Base-by-base conservation (phyloP, 2,888 invertebrate species). In the Eupithecia inturbata region DNA sequence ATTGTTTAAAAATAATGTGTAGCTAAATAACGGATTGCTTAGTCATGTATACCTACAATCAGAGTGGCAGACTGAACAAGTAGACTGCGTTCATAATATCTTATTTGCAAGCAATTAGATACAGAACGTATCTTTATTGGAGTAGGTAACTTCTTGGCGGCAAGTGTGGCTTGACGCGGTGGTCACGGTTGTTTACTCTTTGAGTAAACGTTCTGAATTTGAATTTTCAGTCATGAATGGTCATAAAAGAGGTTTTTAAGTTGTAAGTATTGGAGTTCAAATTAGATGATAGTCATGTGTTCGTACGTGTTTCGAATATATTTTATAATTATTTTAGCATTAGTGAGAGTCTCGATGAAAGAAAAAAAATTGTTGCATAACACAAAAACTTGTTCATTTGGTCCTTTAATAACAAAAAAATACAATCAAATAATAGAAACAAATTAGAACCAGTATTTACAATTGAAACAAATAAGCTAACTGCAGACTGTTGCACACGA, bases 121-220 rank as follows among this genome's bases (percentile, higher is more conserved):
- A 75, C 73, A 76, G 60, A 75, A 70, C 69, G 39, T 67, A 71
- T 76, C 57, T 68, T 71, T 64, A 71, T 68, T 74, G 60, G 71
- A 68, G 70, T 62, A 70, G 57, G 66, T 64, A 71, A 45, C 66
- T 28, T 73, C 67, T 75, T 70, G 36, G 41, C 60, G 62, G 64
- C 63, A 76, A 79, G 69, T 76, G 78, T 81, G 75, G 72, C 80
- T 77, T 79, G 74, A 79, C 81, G 71, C 28, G 64, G 63, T 66
- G 26, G 80, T 78, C 77, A 80, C 75, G 80, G 75, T 72, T 72
- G 71, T 76, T 78, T 79, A 68, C 45, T 74, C 71, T 73, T 74
- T 76, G 66, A 57, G 19, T 67, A 26, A 41, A 36, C 14, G 60
- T 71, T 67, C 45, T 62, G 33, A 67, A 67, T 62, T 33, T 67